Percentiles rank a stretch among this genome's conserved stretches.
Evolutionary conservation across 2,113 vertebrate species (phyloP).

Genomic region (Phrynocephalus versicolor): DNA sequence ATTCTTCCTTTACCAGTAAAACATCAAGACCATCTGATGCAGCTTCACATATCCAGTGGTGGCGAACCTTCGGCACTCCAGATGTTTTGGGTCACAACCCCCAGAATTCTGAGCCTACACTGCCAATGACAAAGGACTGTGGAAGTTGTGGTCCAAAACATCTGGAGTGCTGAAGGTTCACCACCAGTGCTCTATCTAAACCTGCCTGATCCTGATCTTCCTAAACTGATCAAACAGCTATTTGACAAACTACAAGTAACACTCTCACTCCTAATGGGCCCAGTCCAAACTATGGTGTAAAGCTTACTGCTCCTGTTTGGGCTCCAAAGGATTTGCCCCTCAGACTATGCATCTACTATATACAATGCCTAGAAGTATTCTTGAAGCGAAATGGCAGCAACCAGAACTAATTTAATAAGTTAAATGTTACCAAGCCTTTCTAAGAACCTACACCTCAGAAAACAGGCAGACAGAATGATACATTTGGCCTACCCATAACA

Average conservation of each 20-base stretch:
- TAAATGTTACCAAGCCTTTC: not conserved
- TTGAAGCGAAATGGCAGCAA: not conserved
- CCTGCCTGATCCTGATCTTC: not conserved
- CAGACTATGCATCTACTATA: not conserved
- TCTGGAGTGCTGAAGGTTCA: too few relatives aligned
- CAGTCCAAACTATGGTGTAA: not conserved
- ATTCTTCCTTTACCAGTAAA: not conserved
- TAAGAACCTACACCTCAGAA: not conserved
- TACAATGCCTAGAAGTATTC: not conserved
- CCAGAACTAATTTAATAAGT: not conserved
- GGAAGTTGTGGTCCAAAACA: too few relatives aligned
- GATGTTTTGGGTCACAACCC: too few relatives aligned
- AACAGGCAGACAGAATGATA: not conserved
- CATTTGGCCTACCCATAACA: not conserved
- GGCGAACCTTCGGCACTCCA: not conserved
- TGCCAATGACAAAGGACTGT: too few relatives aligned
- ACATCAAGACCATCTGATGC: not conserved
- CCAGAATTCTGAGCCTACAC: too few relatives aligned
- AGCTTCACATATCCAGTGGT: too few relatives aligned
- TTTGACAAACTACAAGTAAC: not conserved
- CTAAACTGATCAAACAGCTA: not conserved
- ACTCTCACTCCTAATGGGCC: not conserved
- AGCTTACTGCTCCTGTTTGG: not conserved
- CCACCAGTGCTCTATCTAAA: not conserved
- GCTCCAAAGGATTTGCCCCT: not conserved